Conservation (phyloP, 2,797 vertebrate species). For the Epinephelus malabaricus region DNA sequence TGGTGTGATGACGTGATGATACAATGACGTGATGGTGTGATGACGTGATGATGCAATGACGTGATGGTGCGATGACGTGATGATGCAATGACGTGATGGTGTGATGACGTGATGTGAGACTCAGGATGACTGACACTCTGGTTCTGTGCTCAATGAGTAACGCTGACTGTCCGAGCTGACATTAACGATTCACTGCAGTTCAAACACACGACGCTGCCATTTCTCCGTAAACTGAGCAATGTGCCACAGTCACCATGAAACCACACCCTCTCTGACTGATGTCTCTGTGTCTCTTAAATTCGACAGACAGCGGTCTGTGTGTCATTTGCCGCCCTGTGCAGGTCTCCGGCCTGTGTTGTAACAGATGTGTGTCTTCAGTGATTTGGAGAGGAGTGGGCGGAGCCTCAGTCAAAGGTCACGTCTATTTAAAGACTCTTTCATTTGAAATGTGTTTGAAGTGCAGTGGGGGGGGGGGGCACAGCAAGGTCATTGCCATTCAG, state of each 20-base stretch:
- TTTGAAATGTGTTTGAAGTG: slow-evolving; percentile 80
- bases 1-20: too few relatives aligned
- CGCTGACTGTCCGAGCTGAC: too few relatives aligned
- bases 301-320: slow-evolving; percentile 14
- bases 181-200: slow-evolving; percentile 12
- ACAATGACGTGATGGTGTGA: too few relatives aligned
- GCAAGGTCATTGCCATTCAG: slow-evolving; percentile 71
- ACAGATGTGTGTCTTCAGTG: slow-evolving; percentile 43
- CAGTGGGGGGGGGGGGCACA: slow-evolving; percentile 32
- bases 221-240: slow-evolving; percentile 30
- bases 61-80: too few relatives aligned
- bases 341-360: slow-evolving; percentile 12
- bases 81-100: too few relatives aligned
- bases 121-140: too few relatives aligned
- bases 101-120: too few relatives aligned
- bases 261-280: slow-evolving; percentile 1
- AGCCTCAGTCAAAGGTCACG: slow-evolving; percentile 75
- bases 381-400: slow-evolving; percentile 59
- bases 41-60: too few relatives aligned
- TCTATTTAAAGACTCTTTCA: slow-evolving; percentile 84
- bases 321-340: background rate
- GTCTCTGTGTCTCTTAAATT: background rate
- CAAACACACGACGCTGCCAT: slow-evolving; percentile 14
- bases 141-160: too few relatives aligned
- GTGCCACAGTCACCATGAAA: slow-evolving; percentile 1